A percentile compares a stretch with the other conserved stretches of the same genome.
Evolutionary conservation across 2,888 invertebrate species (phyloP).

Genomic region (Xestia xanthographa): DNA sequence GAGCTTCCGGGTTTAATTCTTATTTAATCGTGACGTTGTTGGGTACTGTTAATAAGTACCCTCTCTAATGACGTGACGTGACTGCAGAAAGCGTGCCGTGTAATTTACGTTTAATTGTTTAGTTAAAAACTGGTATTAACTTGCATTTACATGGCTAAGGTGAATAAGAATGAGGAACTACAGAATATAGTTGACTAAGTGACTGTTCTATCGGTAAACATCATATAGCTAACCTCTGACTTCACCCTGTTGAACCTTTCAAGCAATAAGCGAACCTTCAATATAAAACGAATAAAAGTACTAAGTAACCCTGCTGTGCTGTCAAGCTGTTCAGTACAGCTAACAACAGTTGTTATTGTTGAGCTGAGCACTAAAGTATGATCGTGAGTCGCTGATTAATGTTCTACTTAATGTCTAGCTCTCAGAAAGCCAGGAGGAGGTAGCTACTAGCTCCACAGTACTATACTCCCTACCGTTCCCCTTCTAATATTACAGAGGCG

Average conservation of each 20-base stretch:
- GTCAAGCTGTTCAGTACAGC: constrained; percentile 13
- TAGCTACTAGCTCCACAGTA: constrained; percentile 47
- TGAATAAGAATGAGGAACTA: neutral
- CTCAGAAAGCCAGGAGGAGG: constrained; percentile 60
- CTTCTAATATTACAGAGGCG: constrained; percentile 64
- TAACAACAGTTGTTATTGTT: constrained; percentile 47
- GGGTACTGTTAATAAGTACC: neutral
- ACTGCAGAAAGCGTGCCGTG: constrained; percentile 11
- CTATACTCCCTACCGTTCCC: constrained; percentile 48
- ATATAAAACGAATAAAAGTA: constrained; percentile 17
- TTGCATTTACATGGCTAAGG: neutral
- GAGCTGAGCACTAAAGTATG: constrained; percentile 51
- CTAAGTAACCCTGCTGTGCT: constrained; percentile 33
- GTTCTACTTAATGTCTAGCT: constrained; percentile 62
- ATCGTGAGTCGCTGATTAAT: constrained; percentile 57
- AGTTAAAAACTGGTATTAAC: neutral
- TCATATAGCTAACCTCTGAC: neutral
- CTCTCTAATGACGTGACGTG: constrained; percentile 25
- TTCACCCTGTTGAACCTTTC: neutral
- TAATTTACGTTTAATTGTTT: neutral
- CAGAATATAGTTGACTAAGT: neutral
- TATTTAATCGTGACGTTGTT: neutral
- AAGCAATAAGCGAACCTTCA: neutral
- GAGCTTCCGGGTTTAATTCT: constrained; percentile 72
- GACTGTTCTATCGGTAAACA: neutral